Evolutionary conservation across 2,113 vertebrate species (phyloP).

Genomic region (Machaerirhynchus nigripectus): DNA sequence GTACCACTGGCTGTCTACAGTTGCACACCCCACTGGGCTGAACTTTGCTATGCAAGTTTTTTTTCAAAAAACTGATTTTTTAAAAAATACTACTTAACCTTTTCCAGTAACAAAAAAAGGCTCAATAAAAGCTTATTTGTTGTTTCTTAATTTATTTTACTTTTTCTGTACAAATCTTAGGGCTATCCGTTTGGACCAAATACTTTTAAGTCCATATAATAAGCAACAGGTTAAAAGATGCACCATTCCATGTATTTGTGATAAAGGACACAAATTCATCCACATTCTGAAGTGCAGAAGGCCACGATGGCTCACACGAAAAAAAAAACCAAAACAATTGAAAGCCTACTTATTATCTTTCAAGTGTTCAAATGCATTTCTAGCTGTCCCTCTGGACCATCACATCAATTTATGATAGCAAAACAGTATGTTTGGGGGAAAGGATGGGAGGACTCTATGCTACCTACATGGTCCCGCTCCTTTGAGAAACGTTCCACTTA

Average conservation of each 20-base stretch:
- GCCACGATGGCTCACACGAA: not conserved
- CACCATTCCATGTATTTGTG: not conserved
- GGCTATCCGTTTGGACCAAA: not conserved
- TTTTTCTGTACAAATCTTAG: not conserved
- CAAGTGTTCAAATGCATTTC: not conserved
- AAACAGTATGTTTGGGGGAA: not conserved
- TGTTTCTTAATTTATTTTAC: not conserved
- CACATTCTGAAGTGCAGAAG: not conserved
- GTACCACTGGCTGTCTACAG: not conserved
- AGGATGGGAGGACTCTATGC: not conserved
- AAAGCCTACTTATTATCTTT: not conserved
- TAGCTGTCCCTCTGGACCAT: not conserved
- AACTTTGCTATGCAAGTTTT: not conserved
- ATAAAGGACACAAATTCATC: not conserved
- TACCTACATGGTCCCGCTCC: not conserved
- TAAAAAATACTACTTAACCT: not conserved
- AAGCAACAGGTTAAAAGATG: not conserved
- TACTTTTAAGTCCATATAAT: not conserved
- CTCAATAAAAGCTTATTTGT: not conserved
- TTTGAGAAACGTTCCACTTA: not conserved
- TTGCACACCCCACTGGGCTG: accelerated
- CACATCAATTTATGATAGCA: not conserved
- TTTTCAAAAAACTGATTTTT: accelerated
- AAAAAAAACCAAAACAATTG: not conserved
- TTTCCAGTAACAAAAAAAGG: not conserved